Conservation (phyloP, 1,140 invertebrate genomes). For the Solen grandis region DNA sequence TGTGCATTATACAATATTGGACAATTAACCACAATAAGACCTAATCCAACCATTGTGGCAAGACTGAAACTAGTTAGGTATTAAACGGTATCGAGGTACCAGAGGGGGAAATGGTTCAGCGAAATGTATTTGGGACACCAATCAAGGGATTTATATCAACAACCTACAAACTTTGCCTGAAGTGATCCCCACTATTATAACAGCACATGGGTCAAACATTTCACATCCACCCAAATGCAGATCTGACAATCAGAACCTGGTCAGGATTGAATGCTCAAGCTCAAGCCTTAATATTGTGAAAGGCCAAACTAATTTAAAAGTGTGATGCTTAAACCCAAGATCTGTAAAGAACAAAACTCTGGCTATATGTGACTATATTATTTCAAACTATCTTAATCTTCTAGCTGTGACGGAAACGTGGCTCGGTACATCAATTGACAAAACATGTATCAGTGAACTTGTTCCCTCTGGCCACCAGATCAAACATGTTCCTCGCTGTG, state of each 20-base stretch:
- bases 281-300: neutral
- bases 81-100: neutral
- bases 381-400: slow-evolving; percentile 16
- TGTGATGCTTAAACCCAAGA: slow-evolving; percentile 19
- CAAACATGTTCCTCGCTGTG: slow-evolving; percentile 1
- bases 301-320: neutral
- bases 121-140: neutral
- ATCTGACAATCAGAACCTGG: too few species aligned
- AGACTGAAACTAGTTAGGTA: too few species aligned
- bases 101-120: neutral
- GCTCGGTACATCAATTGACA: slow-evolving; percentile 18
- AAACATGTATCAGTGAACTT: slow-evolving; percentile 21
- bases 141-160: neutral
- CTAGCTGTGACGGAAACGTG: slow-evolving; percentile 34
- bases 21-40: too few species aligned
- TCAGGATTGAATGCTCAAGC: slow-evolving; percentile 3
- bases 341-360: too few species aligned
- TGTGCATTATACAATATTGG: too few species aligned
- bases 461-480: slow-evolving; percentile 17
- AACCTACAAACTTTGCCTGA: neutral
- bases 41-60: too few species aligned
- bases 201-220: too few species aligned
- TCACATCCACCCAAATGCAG: too few species aligned
- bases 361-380: slow-evolving; percentile 2
- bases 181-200: neutral